These are phyloP conservation scores for Aythya baeri DNA, from an alignment of 2,113 vertebrate genomes.

Conservation along the genomic window DNA sequence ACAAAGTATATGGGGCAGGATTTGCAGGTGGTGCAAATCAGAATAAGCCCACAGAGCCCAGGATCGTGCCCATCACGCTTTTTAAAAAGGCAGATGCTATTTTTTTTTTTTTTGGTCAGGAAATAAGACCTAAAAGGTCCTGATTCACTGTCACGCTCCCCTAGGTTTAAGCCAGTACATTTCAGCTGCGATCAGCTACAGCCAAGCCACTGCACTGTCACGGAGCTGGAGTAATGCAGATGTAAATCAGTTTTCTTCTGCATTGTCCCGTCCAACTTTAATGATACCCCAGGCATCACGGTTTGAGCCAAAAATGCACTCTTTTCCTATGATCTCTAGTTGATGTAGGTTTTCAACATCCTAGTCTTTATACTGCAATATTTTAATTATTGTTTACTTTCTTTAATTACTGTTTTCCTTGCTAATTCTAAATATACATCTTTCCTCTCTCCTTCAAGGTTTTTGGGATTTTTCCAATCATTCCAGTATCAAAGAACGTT, in stretches of 20 bases:
- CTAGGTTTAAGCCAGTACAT: background rate
- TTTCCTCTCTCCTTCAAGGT: constrained; percentile 5
- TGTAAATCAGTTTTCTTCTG: background rate
- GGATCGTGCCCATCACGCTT: background rate
- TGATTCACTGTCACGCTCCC: background rate
- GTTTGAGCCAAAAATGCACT: background rate
- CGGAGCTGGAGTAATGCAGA: background rate
- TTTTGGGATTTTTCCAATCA: constrained; percentile 39
- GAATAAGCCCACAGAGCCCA: background rate
- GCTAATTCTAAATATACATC: constrained; percentile 32
- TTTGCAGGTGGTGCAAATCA: background rate
- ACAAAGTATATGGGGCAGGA: background rate
- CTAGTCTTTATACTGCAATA: background rate
- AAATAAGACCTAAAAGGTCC: background rate
- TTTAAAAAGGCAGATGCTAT: background rate
- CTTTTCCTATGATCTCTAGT: background rate
- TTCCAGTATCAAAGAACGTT: constrained; percentile 31
- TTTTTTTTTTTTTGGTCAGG: fast-evolving
- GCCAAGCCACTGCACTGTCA: background rate
- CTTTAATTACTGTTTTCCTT: constrained; percentile 50
- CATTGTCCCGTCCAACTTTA: background rate
- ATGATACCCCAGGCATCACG: background rate
- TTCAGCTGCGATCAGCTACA: background rate
- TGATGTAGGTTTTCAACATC: constrained; percentile 1
- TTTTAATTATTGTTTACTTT: constrained; percentile 49